Conservation (phyloP, 2,888 invertebrate species). For the Epicampocera succincta region DNA sequence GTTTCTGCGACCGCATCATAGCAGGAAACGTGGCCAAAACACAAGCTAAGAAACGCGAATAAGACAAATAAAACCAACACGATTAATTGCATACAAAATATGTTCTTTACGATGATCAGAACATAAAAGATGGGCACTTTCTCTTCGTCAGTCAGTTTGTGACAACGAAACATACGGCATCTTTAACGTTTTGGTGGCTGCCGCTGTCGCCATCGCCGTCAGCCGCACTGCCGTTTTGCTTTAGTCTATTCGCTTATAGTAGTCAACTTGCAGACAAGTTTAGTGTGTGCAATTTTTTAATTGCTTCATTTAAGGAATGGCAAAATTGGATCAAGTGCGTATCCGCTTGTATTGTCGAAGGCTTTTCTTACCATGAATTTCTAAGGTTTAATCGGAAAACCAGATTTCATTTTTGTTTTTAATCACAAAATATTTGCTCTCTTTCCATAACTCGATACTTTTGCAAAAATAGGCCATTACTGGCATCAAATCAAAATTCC, state of each 20-base stretch:
- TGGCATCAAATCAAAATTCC: too few relatives aligned
- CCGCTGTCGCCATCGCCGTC: background rate
- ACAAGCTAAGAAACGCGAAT: background rate
- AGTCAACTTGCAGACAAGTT: too few relatives aligned
- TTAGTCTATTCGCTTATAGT: background rate
- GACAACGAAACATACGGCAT: slow-evolving; percentile 4
- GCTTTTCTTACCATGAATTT: background rate
- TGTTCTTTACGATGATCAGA: slow-evolving; percentile 79
- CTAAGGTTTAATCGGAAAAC: too few relatives aligned
- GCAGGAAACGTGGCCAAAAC: slow-evolving; percentile 77
- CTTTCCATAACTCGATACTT: too few relatives aligned
- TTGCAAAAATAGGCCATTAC: too few relatives aligned
- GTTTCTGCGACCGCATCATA: slow-evolving; percentile 59
- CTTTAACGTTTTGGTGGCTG: background rate
- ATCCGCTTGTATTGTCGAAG: too few relatives aligned
- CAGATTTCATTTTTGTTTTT: too few relatives aligned
- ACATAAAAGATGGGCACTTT: slow-evolving; percentile 77
- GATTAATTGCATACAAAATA: slow-evolving; percentile 72
- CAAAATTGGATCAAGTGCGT: background rate
- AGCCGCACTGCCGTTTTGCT: background rate
- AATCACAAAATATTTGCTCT: too few relatives aligned
- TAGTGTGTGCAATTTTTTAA: background rate
- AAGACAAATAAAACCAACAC: slow-evolving; percentile 29
- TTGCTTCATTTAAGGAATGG: background rate
- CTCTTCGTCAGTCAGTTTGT: slow-evolving; percentile 73